A percentile compares a stretch with the other conserved stretches of the same genome.
These are phyloP conservation scores for Cerceris ruficornis DNA, from an alignment of 2,888 invertebrate species.

Conservation along the genomic window DNA sequence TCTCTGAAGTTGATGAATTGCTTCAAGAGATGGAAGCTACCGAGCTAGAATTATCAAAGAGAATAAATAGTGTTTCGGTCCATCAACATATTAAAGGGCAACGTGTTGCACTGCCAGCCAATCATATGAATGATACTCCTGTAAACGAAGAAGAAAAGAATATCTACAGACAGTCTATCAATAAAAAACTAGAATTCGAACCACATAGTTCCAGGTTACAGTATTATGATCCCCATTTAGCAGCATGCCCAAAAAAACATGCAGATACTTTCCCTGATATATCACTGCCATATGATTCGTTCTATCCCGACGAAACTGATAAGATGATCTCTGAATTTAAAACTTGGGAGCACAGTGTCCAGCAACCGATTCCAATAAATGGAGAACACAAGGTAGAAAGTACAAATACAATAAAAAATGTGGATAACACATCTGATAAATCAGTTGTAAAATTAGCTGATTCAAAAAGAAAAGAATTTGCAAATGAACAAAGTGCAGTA, in stretches of 20 bases:
- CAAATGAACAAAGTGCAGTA: constrained; percentile 9
- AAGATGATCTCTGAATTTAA: constrained; percentile 72
- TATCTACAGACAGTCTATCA: constrained; percentile 5
- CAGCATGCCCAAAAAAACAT: constrained; percentile 48
- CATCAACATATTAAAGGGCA: constrained; percentile 50
- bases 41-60: constrained; percentile 77
- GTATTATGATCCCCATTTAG: constrained; percentile 12
- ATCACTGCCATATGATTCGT: constrained; percentile 67
- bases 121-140: constrained; percentile 6
- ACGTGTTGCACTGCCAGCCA: constrained; percentile 1
- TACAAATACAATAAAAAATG: constrained; percentile 3
- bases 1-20: constrained; percentile 80
- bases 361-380: constrained; percentile 20
- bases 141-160: constrained; percentile 12
- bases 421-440: constrained; percentile 14
- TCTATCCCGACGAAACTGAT: constrained; percentile 65
- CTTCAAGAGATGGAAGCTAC: constrained; percentile 81
- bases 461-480: constrained; percentile 22
- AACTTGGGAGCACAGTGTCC: constrained; percentile 63
- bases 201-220: constrained; percentile 38
- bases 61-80: constrained; percentile 55
- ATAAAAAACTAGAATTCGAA: constrained; percentile 59
- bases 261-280: constrained; percentile 59
- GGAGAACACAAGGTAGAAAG: constrained; percentile 21
- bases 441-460: constrained; percentile 1